These are phyloP conservation scores for Apantesis nais DNA, from an alignment of 2,888 invertebrate species.

Conservation along the genomic window DNA sequence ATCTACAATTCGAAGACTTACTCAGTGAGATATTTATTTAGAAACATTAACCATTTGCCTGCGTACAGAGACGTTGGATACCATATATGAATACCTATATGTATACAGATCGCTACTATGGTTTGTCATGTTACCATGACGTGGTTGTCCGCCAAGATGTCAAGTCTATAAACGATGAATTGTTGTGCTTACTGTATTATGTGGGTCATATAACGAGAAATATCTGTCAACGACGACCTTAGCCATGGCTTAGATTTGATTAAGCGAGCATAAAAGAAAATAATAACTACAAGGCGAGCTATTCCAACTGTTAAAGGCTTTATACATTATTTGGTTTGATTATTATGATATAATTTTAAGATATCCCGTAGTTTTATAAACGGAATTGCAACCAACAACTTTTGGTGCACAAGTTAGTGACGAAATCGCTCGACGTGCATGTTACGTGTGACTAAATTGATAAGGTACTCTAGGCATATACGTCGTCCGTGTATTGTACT, in stretches of 20 bases:
- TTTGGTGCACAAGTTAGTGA: slow-evolving; percentile 18
- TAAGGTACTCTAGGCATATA: slow-evolving; percentile 27
- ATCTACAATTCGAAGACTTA: slow-evolving; percentile 16
- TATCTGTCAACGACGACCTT: slow-evolving; percentile 44
- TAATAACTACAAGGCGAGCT: slow-evolving; percentile 18
- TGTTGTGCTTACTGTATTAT: slow-evolving; percentile 45
- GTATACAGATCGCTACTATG: slow-evolving; percentile 18
- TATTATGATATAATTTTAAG: slow-evolving; percentile 6
- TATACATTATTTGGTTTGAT: not conserved
- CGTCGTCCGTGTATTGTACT: slow-evolving; percentile 9
- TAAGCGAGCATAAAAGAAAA: slow-evolving; percentile 37
- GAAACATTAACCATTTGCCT: slow-evolving; percentile 30
- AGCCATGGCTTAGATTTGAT: slow-evolving; percentile 50
- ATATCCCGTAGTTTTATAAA: slow-evolving; percentile 31
- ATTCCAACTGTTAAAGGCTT: slow-evolving; percentile 6
- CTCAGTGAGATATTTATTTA: slow-evolving; percentile 32
- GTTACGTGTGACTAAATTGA: slow-evolving; percentile 33
- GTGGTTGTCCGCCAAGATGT: slow-evolving; percentile 49
- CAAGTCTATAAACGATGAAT: slow-evolving; percentile 47
- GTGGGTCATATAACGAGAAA: slow-evolving; percentile 52
- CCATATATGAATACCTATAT: slow-evolving; percentile 34
- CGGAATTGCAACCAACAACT: slow-evolving; percentile 22
- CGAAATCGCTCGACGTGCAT: slow-evolving; percentile 15
- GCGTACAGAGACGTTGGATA: slow-evolving; percentile 35
- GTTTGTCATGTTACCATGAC: slow-evolving; percentile 36